Evolutionary conservation across 2,797 vertebrate genomes (phyloP), one percentile per base, ranked within the genome.

Genomic region (Protonibea diacanthus): DNA sequence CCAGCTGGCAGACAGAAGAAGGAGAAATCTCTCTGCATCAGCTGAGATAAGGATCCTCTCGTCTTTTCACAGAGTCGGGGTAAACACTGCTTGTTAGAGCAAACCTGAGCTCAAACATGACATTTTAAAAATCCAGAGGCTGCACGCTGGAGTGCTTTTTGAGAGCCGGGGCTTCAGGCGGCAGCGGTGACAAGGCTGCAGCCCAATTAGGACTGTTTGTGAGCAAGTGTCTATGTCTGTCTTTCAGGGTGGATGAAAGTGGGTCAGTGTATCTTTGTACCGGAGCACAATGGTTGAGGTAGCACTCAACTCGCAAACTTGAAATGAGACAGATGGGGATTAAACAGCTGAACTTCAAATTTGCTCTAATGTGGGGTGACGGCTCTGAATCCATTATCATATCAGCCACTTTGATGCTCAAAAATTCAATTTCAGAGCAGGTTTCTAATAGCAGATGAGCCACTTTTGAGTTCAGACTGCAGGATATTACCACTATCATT

Each of bases 121-220:
- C 89, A 88, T 83, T 83, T 87, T 33, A 80, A 80, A 80, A 88
- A 88, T 91, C 86, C 88, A 87, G 87, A 78, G 76, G 82, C 89
- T 88, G 71, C 58, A 81, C 23, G 76, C 87, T 52, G 58, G 70
- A 83, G 82, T 64, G 72, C 67, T 62, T 91, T 83, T 86, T 33
- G 12, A 89, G 82, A 90, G 77, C 73, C 33, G 3, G 45, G 69
- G 86, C 90, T 83, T 53, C 82, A 76, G 83, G 86, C 88, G 63
- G 77, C 88, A 85, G 65, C 48, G 53, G 82, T 90, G 91, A 94
- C 90, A 85, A 78, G 86, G 63, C 86, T 80, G 72, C 81, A 84
- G 83, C 90, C 92, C 91, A 95, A 94, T 95, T 93, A 94, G 86
- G 81, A 64, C 66, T 67, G 80, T 90, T 89, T 86, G 88, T 75